Conservation (phyloP, 2,113 vertebrate genomes). For the Chaenogobius annularis region DNA sequence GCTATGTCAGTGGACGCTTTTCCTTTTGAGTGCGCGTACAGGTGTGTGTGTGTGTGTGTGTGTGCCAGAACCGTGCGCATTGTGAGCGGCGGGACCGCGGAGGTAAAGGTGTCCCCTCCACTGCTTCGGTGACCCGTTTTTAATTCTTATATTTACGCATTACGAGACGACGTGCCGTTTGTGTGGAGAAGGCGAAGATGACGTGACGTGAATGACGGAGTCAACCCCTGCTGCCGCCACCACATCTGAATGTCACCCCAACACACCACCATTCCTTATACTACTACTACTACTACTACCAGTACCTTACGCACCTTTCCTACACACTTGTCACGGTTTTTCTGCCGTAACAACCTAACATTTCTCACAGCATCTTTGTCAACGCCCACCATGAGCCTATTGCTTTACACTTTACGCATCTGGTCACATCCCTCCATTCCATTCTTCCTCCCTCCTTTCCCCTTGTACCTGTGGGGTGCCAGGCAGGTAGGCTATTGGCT, state of each 20-base stretch:
- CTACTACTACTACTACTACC: too few relatives aligned
- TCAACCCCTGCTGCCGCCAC: slow-evolving; percentile 40
- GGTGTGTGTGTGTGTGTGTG: slow-evolving; percentile 18
- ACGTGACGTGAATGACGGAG: slow-evolving; percentile 75
- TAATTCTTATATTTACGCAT: slow-evolving; percentile 22
- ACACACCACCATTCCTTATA: slow-evolving; percentile 10
- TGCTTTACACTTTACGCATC: slow-evolving; percentile 5
- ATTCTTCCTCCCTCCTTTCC: not conserved
- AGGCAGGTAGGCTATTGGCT: slow-evolving; percentile 67
- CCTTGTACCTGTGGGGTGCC: slow-evolving; percentile 50
- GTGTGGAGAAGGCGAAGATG: slow-evolving; percentile 39
- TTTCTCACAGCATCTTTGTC: slow-evolving; percentile 7
- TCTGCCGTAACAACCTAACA: not conserved
- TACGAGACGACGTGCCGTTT: slow-evolving; percentile 12
- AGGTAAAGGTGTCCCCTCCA: slow-evolving; percentile 7
- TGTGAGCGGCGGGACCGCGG: not conserved
- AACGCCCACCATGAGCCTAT: slow-evolving; percentile 29
- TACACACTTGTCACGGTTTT: not conserved
- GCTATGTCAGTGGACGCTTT: not conserved
- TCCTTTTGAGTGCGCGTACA: not conserved
- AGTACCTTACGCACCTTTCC: not conserved
- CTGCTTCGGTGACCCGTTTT: slow-evolving; percentile 3
- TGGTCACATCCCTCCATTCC: not conserved
- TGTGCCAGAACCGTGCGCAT: too few relatives aligned
- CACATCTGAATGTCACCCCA: slow-evolving; percentile 40